phyloP scores from a whole-genome alignment of 1,140 invertebrate species.

The Acyrthosiphon pisum region DNA sequence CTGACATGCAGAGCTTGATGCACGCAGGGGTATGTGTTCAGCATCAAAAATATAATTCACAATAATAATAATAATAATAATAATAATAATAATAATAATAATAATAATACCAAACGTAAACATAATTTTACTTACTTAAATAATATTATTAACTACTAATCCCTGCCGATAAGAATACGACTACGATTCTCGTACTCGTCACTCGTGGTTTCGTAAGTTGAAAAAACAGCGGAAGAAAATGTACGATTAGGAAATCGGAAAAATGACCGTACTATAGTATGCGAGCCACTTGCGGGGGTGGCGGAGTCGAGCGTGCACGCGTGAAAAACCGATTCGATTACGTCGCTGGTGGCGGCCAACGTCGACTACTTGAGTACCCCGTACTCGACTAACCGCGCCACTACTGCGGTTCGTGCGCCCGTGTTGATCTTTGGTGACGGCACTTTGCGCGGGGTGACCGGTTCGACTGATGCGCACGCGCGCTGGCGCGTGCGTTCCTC shows the following conservation, averaged over 20 bases:
- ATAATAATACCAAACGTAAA: not conserved
- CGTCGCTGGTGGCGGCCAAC: not conserved
- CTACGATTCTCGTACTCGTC: not conserved
- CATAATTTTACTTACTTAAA: not conserved
- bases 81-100: not conserved
- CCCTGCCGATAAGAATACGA: not conserved
- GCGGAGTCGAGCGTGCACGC: not conserved
- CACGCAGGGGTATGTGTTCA: no score
- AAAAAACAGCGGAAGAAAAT: not conserved
- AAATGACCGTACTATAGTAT: not conserved
- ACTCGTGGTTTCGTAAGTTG: not conserved
- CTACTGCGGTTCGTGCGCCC: not conserved
- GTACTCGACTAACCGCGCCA: not conserved
- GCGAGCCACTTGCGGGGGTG: not conserved
- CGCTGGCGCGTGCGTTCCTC: not conserved
- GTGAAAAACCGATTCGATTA: no score
- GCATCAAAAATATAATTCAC: not conserved
- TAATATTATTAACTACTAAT: not conserved
- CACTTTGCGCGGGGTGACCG: not conserved
- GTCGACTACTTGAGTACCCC: not conserved
- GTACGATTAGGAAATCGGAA: not conserved
- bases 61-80: not conserved
- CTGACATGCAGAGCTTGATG: not conserved
- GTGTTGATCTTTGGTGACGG: not conserved
- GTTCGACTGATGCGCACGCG: constrained; percentile 11